Evolutionary conservation across 2,113 vertebrate species (phyloP).

Genomic region (Herpailurus yagouaroundi): DNA sequence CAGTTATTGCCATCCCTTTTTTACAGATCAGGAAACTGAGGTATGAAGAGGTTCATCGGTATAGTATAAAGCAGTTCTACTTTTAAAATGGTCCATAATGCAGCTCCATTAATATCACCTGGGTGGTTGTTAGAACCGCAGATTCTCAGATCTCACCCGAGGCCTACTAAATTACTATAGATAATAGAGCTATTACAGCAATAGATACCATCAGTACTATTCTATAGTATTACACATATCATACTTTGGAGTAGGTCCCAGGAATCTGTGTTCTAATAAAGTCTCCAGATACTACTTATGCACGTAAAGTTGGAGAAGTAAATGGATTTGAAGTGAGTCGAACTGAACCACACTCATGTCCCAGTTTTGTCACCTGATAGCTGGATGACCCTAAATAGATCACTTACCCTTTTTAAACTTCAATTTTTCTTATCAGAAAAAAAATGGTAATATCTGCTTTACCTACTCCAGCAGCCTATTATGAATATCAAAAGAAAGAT

Average conservation of each 20-base stretch:
- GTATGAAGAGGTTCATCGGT: not conserved
- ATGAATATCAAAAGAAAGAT: conserved; percentile 31
- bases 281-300: not conserved
- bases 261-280: not conserved
- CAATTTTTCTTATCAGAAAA: not conserved
- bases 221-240: not conserved
- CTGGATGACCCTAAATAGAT: not conserved
- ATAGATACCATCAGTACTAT: not conserved
- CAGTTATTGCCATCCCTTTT: not conserved
- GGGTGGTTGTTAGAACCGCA: not conserved
- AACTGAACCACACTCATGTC: not conserved
- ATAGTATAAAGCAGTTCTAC: not conserved
- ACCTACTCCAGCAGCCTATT: not conserved
- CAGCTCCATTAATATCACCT: not conserved
- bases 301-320: not conserved
- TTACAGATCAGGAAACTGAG: not conserved
- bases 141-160: not conserved
- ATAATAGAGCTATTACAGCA: not conserved
- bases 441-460: conserved; percentile 8
- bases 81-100: not conserved
- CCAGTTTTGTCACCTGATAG: not conserved
- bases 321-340: not conserved
- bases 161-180: not conserved
- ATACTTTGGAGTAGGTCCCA: not conserved
- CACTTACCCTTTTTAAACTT: conserved; percentile 39